phyloP scores from a whole-genome alignment of 2,888 invertebrate species.

The Agriopis marginaria region DNA sequence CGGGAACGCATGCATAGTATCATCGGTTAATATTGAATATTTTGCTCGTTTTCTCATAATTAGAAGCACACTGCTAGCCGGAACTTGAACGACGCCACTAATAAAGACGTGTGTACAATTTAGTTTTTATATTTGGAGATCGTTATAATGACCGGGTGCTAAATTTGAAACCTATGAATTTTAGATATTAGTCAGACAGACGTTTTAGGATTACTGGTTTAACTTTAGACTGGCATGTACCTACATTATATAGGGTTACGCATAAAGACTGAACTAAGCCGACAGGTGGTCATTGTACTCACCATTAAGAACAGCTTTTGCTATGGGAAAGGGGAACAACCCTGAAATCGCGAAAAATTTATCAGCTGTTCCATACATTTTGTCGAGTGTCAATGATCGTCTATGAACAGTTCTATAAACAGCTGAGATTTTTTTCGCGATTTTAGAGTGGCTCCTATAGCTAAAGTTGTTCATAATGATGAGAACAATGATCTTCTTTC shows the following conservation, averaged over 20 bases:
- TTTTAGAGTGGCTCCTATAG: too few species aligned
- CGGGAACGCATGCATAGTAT: conserved; percentile 38
- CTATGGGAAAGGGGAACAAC: too few species aligned
- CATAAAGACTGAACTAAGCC: too few species aligned
- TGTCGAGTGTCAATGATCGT: too few species aligned
- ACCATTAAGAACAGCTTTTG: too few species aligned
- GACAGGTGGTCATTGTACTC: too few species aligned
- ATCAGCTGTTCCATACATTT: too few species aligned
- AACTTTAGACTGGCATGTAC: not conserved
- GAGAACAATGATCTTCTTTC: too few species aligned
- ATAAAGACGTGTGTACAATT: conserved; percentile 48
- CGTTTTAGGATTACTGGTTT: conserved; percentile 9
- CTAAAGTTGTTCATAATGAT: too few species aligned
- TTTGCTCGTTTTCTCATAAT: conserved; percentile 56
- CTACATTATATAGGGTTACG: not conserved
- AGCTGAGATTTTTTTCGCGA: too few species aligned
- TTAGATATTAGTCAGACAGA: conserved; percentile 5
- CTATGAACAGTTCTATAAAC: too few species aligned
- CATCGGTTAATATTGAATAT: conserved; percentile 43
- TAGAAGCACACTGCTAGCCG: conserved; percentile 62
- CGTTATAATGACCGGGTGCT: conserved; percentile 8
- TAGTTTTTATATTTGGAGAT: conserved; percentile 25
- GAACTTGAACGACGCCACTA: conserved; percentile 52
- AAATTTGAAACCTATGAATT: not conserved
- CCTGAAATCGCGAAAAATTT: too few species aligned